Base-by-base conservation (phyloP, 64 coral and sea anemone species). In the Catalaphyllia jardinei region DNA sequence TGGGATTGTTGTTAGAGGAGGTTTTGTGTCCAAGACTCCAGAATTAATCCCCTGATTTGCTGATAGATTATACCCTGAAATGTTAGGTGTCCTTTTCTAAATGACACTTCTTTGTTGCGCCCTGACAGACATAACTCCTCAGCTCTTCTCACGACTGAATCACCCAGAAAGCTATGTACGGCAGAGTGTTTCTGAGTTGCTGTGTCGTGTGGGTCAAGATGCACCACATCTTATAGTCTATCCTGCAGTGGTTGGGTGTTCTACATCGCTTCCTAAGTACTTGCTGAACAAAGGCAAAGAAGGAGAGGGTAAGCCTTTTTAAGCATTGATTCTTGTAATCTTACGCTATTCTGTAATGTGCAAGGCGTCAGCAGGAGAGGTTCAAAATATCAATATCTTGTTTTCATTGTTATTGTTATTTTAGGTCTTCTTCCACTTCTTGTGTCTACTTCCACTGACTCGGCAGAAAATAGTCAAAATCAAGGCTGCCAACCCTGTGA, bases 211-310 rank as follows among this genome's bases (percentile, higher is more conserved):
- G 20, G 94, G 94, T 22, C 92, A 90, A 80, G 97, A 99, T 86
- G 94, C 97, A 28, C 94, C 97, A 20, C 97, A 99, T 67, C 86
- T 99, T 62, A 99, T 99, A 64, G 94, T 95, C 20, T 99, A 95
- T 50, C 94, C 97, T 38, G 97, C 97, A 59, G 91, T 99, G 24
- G 97, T 99, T 18, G 97, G 97, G 16, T 95, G 90, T n/a, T 86
- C 97, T 17, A 79, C 91, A 4, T 92, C 88, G 4, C 86, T 97
- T 46, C 95, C 95, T 17, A 92, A 93, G 49, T 93, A 87, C 30
- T 71, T 85, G 35, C 88, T 90, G 0, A 88, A 55, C 57, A 99
- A 86, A 75, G 81, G 87, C 60, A 93, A 86, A 88, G 94, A 93
- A 85, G 80, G 50, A 50, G 83, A 99, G 79, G 91, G 88, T 99